Conservation (phyloP, 2,888 invertebrate genomes). For the Allophyes oxyacanthae region DNA sequence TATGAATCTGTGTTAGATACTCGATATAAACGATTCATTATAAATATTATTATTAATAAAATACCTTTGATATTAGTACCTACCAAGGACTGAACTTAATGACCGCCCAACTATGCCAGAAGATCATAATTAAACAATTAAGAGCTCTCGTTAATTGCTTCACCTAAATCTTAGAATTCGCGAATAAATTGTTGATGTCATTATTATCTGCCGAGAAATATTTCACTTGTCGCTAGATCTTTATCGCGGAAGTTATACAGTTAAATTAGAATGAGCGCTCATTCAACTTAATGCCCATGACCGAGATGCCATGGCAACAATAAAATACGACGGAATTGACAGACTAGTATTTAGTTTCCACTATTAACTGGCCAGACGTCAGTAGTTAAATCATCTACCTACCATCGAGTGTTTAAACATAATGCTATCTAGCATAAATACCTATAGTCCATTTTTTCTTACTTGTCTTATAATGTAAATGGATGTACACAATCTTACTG, state of each 20-base stretch:
- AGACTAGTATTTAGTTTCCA: not conserved
- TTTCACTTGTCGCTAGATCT: constrained; percentile 41
- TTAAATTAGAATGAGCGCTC: constrained; percentile 35
- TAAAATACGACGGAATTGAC: constrained; percentile 5
- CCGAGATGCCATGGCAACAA: constrained; percentile 19
- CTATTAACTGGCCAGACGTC: too few species aligned
- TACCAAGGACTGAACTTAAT: not conserved
- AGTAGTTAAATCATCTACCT: too few species aligned
- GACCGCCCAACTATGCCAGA: constrained; percentile 7
- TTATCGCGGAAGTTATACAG: constrained; percentile 37
- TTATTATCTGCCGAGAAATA: constrained; percentile 28
- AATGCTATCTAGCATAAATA: too few species aligned
- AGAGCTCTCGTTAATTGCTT: constrained; percentile 34
- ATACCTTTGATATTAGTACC: not conserved
- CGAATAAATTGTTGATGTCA: constrained; percentile 25
- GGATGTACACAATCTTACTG: too few species aligned
- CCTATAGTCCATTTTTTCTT: too few species aligned
- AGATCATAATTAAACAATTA: constrained; percentile 30
- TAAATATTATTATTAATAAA: too few species aligned
- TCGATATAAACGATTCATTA: too few species aligned
- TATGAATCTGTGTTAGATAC: too few species aligned
- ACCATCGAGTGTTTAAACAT: too few species aligned
- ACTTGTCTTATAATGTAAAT: too few species aligned
- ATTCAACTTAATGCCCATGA: constrained; percentile 22
- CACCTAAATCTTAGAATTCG: constrained; percentile 11